Evolutionary conservation across 2,797 vertebrate species (phyloP).

Genomic region (Leptodactylus fallax): DNA sequence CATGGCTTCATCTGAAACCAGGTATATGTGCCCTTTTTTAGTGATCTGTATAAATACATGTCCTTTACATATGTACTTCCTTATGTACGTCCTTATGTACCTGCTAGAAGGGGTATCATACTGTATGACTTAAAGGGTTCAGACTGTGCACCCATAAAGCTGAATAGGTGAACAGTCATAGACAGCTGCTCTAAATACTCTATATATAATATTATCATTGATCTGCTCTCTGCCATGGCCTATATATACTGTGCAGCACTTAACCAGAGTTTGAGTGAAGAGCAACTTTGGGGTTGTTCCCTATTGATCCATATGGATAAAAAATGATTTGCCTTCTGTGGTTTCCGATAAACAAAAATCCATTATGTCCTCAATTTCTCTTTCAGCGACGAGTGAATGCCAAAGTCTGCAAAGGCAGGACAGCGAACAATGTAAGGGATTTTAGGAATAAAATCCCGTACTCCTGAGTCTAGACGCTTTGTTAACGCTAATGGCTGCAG

Average conservation of each 20-base stretch:
- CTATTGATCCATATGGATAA: not conserved
- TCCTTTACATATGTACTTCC: no score
- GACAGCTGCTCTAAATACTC: not conserved
- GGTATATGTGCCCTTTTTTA: no score
- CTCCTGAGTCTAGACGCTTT: conserved; percentile 39
- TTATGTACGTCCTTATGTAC: no score
- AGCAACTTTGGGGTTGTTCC: not conserved
- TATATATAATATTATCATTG: not conserved
- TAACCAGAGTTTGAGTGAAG: not conserved
- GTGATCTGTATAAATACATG: no score
- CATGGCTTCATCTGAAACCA: no score
- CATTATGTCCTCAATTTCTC: not conserved
- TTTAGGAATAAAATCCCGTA: conserved; percentile 24
- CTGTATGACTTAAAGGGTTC: no score
- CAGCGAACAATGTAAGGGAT: not conserved
- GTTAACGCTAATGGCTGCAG: conserved; percentile 52
- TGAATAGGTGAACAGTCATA: no score
- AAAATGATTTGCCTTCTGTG: not conserved
- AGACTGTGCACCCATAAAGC: no score
- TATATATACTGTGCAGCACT: not conserved
- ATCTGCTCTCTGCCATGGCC: not conserved
- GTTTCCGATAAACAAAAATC: not conserved
- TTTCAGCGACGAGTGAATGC: not conserved
- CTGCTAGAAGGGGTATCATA: no score
- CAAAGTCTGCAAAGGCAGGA: not conserved